Evolutionary conservation across 2,797 vertebrate species (phyloP).

Genomic region (Falco columbarius): DNA sequence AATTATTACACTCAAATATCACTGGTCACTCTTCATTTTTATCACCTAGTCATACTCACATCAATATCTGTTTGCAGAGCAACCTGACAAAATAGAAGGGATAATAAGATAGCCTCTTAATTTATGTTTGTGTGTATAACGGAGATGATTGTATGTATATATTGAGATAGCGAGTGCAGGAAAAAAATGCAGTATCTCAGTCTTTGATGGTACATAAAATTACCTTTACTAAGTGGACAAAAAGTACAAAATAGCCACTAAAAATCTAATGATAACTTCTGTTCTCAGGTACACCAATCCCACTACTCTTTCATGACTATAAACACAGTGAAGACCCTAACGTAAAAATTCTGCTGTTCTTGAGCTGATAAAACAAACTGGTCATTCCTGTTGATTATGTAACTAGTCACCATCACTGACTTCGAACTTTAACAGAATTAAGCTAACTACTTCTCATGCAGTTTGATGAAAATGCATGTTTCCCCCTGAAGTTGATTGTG

Average conservation of each 20-base stretch:
- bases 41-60: neutral
- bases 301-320: neutral
- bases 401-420: neutral
- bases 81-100: neutral
- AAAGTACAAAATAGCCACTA: neutral
- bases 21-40: neutral
- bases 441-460: neutral
- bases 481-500: neutral
- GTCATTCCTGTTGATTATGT: neutral
- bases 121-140: neutral
- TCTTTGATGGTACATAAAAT: neutral
- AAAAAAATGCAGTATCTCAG: neutral
- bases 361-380: neutral
- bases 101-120: neutral
- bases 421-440: neutral
- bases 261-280: neutral
- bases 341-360: neutral
- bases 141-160: neutral
- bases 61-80: neutral
- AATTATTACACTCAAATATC: neutral
- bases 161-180: neutral
- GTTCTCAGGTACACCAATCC: neutral
- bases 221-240: neutral
- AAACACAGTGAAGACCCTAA: neutral
- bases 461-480: neutral